These are phyloP conservation scores for Cotesia vestalis DNA, from an alignment of 1,140 invertebrate genomes.

Conservation along the genomic window DNA sequence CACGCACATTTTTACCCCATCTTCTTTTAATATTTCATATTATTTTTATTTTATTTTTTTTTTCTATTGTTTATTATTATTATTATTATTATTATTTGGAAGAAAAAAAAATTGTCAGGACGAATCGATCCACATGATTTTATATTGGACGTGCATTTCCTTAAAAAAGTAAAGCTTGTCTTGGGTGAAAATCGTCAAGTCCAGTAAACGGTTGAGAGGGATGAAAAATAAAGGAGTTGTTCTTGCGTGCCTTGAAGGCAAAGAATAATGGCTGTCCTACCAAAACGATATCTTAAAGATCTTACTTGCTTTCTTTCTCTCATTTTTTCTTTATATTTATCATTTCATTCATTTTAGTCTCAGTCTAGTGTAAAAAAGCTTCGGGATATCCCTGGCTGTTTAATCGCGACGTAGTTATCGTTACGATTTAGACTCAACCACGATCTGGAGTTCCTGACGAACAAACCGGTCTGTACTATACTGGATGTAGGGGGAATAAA, in stretches of 20 bases:
- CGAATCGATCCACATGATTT: slow-evolving; percentile 6
- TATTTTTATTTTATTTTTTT: slow-evolving; percentile 23
- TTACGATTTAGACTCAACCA: slow-evolving; percentile 35
- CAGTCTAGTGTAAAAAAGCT: slow-evolving; percentile 5
- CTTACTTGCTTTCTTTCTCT: not conserved
- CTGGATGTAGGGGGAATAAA: not conserved
- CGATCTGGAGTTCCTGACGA: slow-evolving; percentile 23
- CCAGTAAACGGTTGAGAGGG: slow-evolving; percentile 22
- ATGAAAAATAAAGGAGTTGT: slow-evolving; percentile 23
- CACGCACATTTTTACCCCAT: slow-evolving; percentile 35
- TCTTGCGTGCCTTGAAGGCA: slow-evolving; percentile 38
- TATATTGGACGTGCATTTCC: slow-evolving; percentile 29
- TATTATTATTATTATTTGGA: slow-evolving; percentile 14
- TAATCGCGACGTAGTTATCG: slow-evolving; percentile 38
- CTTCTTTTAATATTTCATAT: slow-evolving; percentile 5
- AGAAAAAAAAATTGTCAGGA: not conserved
- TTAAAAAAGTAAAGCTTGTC: slow-evolving; percentile 22
- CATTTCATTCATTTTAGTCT: not conserved
- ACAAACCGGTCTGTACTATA: not conserved
- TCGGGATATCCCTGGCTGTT: slow-evolving; percentile 33
- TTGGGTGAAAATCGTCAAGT: slow-evolving; percentile 24
- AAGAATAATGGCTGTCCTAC: slow-evolving; percentile 37
- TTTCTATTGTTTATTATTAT: not conserved
- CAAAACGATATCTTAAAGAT: slow-evolving; percentile 29
- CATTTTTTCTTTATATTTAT: slow-evolving; percentile 6